phyloP scores from a whole-genome alignment of 1,140 invertebrate species.

The Dinoponera quadriceps region DNA sequence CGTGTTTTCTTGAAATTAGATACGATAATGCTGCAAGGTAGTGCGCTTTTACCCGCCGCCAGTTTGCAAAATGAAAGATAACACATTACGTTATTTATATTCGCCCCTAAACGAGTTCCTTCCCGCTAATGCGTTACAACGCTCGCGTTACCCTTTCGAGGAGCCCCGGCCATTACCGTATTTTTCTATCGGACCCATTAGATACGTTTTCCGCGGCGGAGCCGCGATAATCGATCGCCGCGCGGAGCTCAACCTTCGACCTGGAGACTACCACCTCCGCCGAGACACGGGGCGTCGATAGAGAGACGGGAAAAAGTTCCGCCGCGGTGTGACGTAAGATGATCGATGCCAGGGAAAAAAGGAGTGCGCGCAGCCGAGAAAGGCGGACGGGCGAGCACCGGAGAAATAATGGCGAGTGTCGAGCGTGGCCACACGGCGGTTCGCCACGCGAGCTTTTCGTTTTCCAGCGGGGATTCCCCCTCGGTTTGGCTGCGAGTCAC shows the following conservation, averaged over 20 bases:
- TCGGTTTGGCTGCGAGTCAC: constrained; percentile 77
- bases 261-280: not conserved
- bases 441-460: constrained; percentile 83
- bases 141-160: constrained; percentile 35
- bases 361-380: not conserved
- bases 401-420: constrained; percentile 83
- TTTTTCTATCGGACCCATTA: constrained; percentile 60
- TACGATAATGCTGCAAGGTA: constrained; percentile 51
- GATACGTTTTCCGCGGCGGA: constrained; percentile 15
- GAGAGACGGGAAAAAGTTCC: constrained; percentile 21
- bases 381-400: constrained; percentile 56
- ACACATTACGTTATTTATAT: constrained; percentile 61
- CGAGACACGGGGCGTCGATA: not conserved
- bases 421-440: constrained; percentile 84
- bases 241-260: constrained; percentile 3
- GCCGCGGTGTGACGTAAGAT: constrained; percentile 42
- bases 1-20: constrained; percentile 56
- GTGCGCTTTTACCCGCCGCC: constrained; percentile 30
- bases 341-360: constrained; percentile 47
- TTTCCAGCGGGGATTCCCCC: constrained; percentile 73
- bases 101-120: constrained; percentile 38
- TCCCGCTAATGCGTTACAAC: constrained; percentile 45
- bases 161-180: constrained; percentile 37
- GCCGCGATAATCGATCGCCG: constrained; percentile 43
- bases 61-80: constrained; percentile 53